These are phyloP conservation scores for Rhagonycha lutea DNA, from an alignment of 2,888 invertebrate genomes.

Conservation along the genomic window DNA sequence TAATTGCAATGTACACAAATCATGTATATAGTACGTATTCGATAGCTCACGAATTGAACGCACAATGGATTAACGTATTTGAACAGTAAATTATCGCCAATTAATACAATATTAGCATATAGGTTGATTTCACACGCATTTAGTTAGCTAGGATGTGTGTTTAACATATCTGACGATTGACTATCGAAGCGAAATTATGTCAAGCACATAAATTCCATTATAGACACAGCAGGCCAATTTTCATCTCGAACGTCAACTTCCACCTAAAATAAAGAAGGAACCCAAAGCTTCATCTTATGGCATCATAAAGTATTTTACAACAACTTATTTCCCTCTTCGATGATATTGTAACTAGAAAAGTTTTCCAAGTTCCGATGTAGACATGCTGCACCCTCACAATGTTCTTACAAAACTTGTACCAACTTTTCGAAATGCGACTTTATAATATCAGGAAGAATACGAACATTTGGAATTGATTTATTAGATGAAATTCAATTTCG, in stretches of 20 bases:
- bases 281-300: background rate
- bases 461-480: background rate
- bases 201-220: background rate
- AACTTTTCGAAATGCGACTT: background rate
- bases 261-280: background rate
- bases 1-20: background rate
- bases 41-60: background rate
- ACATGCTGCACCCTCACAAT: background rate
- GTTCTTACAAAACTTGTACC: background rate
- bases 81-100: background rate
- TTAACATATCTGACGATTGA: background rate
- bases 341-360: background rate
- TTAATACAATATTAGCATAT: background rate
- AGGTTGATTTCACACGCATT: background rate
- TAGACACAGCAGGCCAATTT: background rate
- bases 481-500: background rate
- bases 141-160: background rate
- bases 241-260: background rate
- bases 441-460: background rate
- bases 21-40: background rate
- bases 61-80: background rate
- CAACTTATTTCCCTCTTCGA: background rate
- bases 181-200: background rate
- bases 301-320: background rate
- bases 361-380: background rate